Base-by-base conservation (phyloP, 2,888 invertebrate species). In the Ferrisia virgata region DNA sequence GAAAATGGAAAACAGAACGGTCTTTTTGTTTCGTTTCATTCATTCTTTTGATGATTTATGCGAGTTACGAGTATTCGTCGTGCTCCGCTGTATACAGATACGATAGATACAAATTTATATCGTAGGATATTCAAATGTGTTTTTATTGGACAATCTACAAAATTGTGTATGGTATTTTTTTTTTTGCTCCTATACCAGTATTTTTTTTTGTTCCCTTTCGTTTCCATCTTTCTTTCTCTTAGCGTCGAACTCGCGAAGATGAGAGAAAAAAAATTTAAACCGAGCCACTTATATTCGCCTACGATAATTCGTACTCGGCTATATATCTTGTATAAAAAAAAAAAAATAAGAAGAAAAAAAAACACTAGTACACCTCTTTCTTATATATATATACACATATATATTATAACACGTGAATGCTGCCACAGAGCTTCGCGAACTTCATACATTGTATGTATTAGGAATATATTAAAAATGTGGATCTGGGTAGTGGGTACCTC, bases 61-160 rank as follows among this genome's bases (percentile, higher is more conserved):
- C 18, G 11, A 25, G 11, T 53, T 82, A n/a, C n/a, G n/a, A n/a
- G n/a, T n/a, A 82, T 64, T 82, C 64, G 58, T 69, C 36, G 36
- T 39, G 9, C 82, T 31, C 53, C 58, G 28, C 53, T 53, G n/a
- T n/a, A n/a, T n/a, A n/a, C n/a, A n/a, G n/a, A n/a, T n/a, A n/a
- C n/a, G n/a, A n/a, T n/a, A n/a, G n/a, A 5, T 64, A 64, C 64
- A 64, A 82, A 82, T 82, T 82, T 69, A 82, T 82, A 39, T 82
- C 36, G n/a, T 82, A 39, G 33, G 82, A 82, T 82, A 82, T 82
- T 82, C 82, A 82, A 82, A 82, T 82, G 82, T 82, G 82, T 82
- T 82, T 82, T 82, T 82, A 82, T 82, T 82, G 82, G 82, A 82
- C 82, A 82, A 82, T 82, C 64, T 82, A 82, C 82, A 82, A 82